Conservation (phyloP, 2,797 vertebrate species). For the Sparus aurata region DNA sequence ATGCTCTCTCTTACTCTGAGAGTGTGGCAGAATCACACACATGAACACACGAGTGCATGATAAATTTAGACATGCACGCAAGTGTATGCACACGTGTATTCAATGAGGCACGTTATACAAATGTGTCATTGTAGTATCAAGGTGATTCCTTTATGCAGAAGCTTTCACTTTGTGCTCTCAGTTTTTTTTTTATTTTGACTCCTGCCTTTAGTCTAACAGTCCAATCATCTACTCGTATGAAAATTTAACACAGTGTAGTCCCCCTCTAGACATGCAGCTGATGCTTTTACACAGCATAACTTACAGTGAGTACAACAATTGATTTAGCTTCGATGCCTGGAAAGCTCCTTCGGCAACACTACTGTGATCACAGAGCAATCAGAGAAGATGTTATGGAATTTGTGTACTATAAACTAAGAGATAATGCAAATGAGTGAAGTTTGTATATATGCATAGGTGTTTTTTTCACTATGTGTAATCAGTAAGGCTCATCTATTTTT, state of each 20-base stretch:
- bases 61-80: conserved; percentile 10
- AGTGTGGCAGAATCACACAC: conserved; percentile 15
- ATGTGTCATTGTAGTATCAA: conserved; percentile 39
- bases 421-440: not conserved
- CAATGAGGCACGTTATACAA: conserved; percentile 28
- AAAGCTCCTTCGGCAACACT: conserved; percentile 5
- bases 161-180: conserved; percentile 17
- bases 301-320: conserved; percentile 3
- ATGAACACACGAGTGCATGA: conserved; percentile 3
- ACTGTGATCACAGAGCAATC: not conserved
- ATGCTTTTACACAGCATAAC: conserved; percentile 6
- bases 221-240: conserved; percentile 13
- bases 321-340: conserved; percentile 3
- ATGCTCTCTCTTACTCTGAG: not conserved
- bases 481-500: too few relatives aligned
- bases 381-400: not conserved
- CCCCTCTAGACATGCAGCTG: conserved; percentile 1
- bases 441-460: not conserved
- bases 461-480: not conserved
- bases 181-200: conserved; percentile 19
- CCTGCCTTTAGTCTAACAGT: conserved; percentile 8
- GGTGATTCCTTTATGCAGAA: conserved; percentile 29
- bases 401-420: not conserved
- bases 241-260: conserved; percentile 11
- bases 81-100: conserved; percentile 33